Percentiles rank a stretch among this genome's conserved stretches.
These are phyloP conservation scores for Listronotus oregonensis DNA, from an alignment of 1,140 invertebrate genomes.

Conservation along the genomic window DNA sequence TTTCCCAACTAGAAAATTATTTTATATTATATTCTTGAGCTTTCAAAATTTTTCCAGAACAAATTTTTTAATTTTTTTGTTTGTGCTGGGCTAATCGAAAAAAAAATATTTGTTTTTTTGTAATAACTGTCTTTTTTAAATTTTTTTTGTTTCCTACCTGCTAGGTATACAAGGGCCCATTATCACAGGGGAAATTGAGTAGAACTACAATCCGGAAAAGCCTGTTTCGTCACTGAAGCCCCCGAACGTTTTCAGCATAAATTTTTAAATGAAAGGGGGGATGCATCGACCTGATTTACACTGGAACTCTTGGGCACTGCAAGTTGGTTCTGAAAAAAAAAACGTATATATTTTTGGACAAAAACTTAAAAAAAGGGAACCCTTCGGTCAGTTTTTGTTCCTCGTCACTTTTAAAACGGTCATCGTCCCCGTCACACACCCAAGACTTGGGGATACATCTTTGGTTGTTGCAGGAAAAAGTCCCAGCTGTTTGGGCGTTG, in stretches of 20 bases:
- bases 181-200: conserved; percentile 94
- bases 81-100: too few species aligned
- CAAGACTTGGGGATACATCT: conserved; percentile 89
- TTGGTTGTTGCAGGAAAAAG: conserved; percentile 92
- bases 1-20: conserved; percentile 72
- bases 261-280: conserved; percentile 86
- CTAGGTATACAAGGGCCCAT: conserved; percentile 91
- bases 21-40: too few species aligned
- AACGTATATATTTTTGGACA: too few species aligned
- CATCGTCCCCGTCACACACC: conserved; percentile 94
- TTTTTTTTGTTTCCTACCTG: conserved; percentile 53
- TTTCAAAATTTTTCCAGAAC: too few species aligned
- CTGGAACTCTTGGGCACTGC: conserved; percentile 87
- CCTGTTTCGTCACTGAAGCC: conserved; percentile 87
- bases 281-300: conserved; percentile 94
- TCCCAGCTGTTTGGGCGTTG: conserved; percentile 91
- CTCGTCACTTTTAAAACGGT: conserved; percentile 93
- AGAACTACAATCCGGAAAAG: conserved; percentile 83
- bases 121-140: too few species aligned
- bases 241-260: conserved; percentile 94
- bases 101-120: too few species aligned
- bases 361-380: conserved; percentile 42
- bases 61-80: too few species aligned
- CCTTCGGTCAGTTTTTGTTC: conserved; percentile 92
- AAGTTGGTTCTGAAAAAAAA: conserved; percentile 75